Evolutionary conservation across 1,140 invertebrate genomes (phyloP).

Genomic region (Tetragonula clypearis): DNA sequence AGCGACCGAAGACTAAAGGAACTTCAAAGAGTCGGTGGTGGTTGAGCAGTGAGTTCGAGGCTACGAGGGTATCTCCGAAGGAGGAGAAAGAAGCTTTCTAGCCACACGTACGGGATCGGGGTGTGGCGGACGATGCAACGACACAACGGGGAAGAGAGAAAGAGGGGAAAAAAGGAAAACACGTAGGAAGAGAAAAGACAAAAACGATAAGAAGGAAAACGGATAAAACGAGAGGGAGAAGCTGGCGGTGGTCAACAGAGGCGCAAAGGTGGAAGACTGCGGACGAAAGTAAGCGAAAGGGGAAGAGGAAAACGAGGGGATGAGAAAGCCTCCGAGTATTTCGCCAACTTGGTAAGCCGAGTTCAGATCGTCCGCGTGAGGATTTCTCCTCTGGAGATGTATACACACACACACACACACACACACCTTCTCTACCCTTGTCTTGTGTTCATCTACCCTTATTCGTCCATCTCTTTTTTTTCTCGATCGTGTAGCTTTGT

Average conservation of each 20-base stretch:
- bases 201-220: constrained; percentile 2
- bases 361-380: constrained; percentile 70
- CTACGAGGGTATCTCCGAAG: constrained; percentile 26
- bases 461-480: constrained; percentile 5
- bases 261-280: constrained; percentile 53
- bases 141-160: neutral
- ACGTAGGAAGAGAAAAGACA: neutral
- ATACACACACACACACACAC: too few species aligned
- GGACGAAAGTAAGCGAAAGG: constrained; percentile 42
- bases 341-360: constrained; percentile 76
- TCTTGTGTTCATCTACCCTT: neutral
- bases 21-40: constrained; percentile 33
- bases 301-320: constrained; percentile 45
- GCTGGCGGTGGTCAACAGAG: constrained; percentile 32
- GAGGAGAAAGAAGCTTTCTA: constrained; percentile 45
- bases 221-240: constrained; percentile 4
- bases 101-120: constrained; percentile 59
- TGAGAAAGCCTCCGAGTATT: constrained; percentile 70
- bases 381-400: constrained; percentile 63
- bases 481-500: constrained; percentile 20
- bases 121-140: constrained; percentile 27
- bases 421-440: constrained; percentile 23
- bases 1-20: constrained; percentile 12
- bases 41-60: constrained; percentile 17
- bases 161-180: neutral